These are phyloP conservation scores for Hemicentrotus pulcherrimus DNA, from an alignment of 35 echinoderm and acorn worm species.

Conservation along the genomic window DNA sequence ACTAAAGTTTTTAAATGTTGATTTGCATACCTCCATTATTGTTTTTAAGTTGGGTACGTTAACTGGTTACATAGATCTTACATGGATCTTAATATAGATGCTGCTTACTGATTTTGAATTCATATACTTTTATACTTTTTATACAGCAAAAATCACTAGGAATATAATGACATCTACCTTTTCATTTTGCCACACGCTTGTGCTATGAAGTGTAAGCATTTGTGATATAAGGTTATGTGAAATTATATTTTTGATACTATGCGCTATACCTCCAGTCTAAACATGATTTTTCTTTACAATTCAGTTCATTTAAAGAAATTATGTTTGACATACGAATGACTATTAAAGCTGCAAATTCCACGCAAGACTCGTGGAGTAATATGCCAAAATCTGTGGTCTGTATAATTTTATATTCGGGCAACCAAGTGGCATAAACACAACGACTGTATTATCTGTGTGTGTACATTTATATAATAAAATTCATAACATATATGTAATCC, in stretches of 20 bases:
- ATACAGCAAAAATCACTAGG: no score
- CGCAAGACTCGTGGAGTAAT: neutral
- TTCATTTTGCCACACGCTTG: neutral
- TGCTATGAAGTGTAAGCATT: neutral
- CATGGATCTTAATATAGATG: neutral
- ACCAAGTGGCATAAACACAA: neutral
- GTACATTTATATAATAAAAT: neutral
- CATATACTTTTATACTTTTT: neutral
- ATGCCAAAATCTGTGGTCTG: neutral
- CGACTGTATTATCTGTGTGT: neutral
- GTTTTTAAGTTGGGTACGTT: no score
- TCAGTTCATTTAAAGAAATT: neutral
- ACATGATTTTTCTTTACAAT: neutral
- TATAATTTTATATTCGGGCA: neutral
- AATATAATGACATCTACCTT: neutral
- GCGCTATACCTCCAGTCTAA: neutral
- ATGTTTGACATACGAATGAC: neutral
- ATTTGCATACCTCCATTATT: no score
- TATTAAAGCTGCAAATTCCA: neutral
- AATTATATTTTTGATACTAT: neutral
- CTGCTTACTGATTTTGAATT: neutral
- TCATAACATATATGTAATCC: neutral
- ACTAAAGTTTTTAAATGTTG: neutral
- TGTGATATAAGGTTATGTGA: neutral
- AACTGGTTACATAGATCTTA: no score